Evolutionary conservation across 2,888 invertebrate species (phyloP).

Genomic region (Megalurothrips usitatus): DNA sequence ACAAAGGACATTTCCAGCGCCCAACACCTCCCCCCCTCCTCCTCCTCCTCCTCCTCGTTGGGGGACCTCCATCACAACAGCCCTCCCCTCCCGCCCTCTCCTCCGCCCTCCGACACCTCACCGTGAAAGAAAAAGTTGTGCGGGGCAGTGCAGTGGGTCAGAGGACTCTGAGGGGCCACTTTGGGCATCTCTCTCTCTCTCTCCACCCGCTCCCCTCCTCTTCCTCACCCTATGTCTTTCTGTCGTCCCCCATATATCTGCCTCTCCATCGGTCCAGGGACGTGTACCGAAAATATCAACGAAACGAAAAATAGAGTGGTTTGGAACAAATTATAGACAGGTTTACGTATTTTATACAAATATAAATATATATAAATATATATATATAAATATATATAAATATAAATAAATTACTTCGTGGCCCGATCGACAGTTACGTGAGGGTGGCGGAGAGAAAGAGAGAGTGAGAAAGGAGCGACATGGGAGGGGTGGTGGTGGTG

Average conservation of each 20-base stretch:
- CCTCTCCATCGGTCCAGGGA: background rate
- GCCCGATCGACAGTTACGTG: too few species aligned
- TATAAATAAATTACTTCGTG: too few species aligned
- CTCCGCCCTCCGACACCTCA: background rate
- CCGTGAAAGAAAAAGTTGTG: constrained; percentile 10
- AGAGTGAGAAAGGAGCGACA: background rate
- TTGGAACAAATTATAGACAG: too few species aligned
- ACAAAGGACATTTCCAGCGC: constrained; percentile 5
- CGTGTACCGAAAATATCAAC: too few species aligned
- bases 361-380: too few species aligned
- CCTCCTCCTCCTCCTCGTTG: background rate
- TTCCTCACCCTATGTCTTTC: background rate
- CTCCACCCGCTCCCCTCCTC: background rate
- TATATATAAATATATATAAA: too few species aligned
- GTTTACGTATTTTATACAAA: too few species aligned
- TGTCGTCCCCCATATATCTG: background rate
- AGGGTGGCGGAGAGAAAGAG: too few species aligned
- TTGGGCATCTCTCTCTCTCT: background rate
- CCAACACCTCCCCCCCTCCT: background rate
- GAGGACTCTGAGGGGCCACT: background rate
- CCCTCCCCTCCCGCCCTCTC: background rate
- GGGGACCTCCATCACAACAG: background rate
- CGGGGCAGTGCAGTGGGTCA: constrained; percentile 11
- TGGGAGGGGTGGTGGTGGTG: background rate
- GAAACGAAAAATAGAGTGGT: too few species aligned